phyloP scores from a whole-genome alignment of 2,113 vertebrate species.

The Hemicordylus capensis region DNA sequence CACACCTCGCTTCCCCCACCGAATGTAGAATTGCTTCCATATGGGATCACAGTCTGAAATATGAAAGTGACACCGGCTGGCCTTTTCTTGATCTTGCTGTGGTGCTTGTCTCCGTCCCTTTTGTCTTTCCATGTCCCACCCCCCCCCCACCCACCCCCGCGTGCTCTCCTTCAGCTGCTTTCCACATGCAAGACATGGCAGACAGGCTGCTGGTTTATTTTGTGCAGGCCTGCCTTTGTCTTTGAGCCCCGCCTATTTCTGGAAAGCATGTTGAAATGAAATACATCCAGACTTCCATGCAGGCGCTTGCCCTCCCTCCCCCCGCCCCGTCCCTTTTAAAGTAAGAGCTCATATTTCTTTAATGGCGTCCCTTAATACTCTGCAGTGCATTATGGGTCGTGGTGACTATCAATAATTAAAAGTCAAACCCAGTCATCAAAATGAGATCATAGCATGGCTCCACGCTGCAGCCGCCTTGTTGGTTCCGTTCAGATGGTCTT shows the following conservation, averaged over 20 bases:
- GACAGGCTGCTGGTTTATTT: neutral
- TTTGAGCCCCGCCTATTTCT: conserved; percentile 26
- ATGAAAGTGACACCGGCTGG: neutral
- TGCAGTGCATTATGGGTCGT: conserved; percentile 21
- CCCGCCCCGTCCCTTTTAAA: conserved; percentile 22
- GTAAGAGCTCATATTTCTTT: conserved; percentile 24
- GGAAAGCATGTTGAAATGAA: conserved; percentile 33
- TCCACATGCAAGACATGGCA: neutral
- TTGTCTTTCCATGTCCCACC: neutral
- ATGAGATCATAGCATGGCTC: conserved; percentile 14
- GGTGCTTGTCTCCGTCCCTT: neutral
- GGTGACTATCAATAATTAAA: conserved; percentile 27
- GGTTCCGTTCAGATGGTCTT: neutral
- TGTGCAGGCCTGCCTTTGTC: conserved; percentile 16
- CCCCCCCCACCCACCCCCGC: neutral
- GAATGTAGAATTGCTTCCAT: neutral
- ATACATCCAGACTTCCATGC: conserved; percentile 9
- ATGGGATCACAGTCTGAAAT: neutral
- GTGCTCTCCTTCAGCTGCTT: neutral
- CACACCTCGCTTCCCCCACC: neutral
- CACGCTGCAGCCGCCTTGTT: neutral
- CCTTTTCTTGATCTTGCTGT: neutral
- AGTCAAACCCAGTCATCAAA: neutral
- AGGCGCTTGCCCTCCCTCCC: neutral
- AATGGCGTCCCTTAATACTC: conserved; percentile 17